Evolutionary conservation across 2,113 vertebrate species (phyloP), one percentile per base, ranked within the genome.

Genomic region (Nothocercus nigrocapillus): DNA sequence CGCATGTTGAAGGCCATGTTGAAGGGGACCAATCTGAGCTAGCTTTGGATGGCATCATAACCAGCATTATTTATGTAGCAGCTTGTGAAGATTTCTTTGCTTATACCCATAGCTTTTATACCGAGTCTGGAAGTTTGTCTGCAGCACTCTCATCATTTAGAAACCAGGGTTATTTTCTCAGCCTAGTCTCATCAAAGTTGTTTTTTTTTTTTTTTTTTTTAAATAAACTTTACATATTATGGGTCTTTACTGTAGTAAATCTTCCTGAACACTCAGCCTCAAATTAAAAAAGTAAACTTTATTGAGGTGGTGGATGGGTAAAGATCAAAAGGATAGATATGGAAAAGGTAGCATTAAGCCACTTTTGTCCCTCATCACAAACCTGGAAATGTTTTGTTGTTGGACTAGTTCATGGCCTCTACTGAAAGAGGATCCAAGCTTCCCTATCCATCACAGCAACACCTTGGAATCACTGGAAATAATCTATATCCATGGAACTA

Each of bases 51-150:
- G 68, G 53, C 51, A 72, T 42, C 1, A 0, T 69, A 84, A 73
- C 58, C 79, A 79, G 24, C 32, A 47, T 94, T 96, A 97, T 95
- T 97, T 89, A 96, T 94, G 49, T 72, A 49, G 51, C 44, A 42
- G 12, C 44, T 95, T 84, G 66, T 32, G 67, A 88, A 92, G 47
- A 88, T 95, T 18, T 88, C 77, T 93, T 94, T 69, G 81, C 56
- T 86, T 88, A 63, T 78, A 73, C 8, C 13, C 54, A 30, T 47
- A 82, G 34, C 27, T 51, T 85, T 84, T 62, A 58, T 78, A 96
- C 64, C 75, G 85, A 88, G 44, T 24, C 45, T 88, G 42, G 38
- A 82, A 61, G 22, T 44, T 75, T 66, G 30, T n/a, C 68, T 32
- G 61, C 9, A 8, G 40, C 22, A 84, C 17, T 25, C 5, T 3